Conservation (phyloP, 2,888 invertebrate genomes). For the Zygogramma bicolorata region DNA sequence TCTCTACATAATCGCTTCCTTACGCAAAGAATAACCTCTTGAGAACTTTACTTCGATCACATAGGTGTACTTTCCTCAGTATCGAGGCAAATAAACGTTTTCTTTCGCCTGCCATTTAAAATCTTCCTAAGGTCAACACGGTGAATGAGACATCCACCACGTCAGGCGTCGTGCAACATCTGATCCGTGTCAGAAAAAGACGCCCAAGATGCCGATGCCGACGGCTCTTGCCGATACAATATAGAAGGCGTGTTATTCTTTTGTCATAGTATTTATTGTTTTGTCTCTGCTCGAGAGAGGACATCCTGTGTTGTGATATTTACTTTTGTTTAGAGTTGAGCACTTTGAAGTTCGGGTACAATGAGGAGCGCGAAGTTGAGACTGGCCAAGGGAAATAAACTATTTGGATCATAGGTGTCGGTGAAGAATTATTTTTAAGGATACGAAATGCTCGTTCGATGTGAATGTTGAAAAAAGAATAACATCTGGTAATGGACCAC, state of each 20-base stretch:
- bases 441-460: too few species aligned
- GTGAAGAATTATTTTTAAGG: not conserved
- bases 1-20: too few species aligned
- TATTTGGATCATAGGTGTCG: not conserved
- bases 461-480: too few species aligned
- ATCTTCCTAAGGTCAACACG: not conserved
- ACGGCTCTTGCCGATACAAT: slow-evolving; percentile 28
- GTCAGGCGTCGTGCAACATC: slow-evolving; percentile 20
- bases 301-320: slow-evolving; percentile 37
- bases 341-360: slow-evolving; percentile 26
- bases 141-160: not conserved
- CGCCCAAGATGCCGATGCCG: slow-evolving; percentile 23
- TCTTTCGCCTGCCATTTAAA: slow-evolving; percentile 1
- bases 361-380: slow-evolving; percentile 5
- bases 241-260: slow-evolving; percentile 35
- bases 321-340: slow-evolving; percentile 32
- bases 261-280: slow-evolving; percentile 37
- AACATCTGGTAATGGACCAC: too few species aligned
- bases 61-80: not conserved
- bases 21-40: not conserved
- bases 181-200: slow-evolving; percentile 28
- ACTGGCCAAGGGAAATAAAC: slow-evolving; percentile 6
- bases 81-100: not conserved
- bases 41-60: not conserved
- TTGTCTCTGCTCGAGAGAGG: slow-evolving; percentile 24